phyloP scores from a whole-genome alignment of 2,797 vertebrate species.

The Euphonia xanthogaster region DNA sequence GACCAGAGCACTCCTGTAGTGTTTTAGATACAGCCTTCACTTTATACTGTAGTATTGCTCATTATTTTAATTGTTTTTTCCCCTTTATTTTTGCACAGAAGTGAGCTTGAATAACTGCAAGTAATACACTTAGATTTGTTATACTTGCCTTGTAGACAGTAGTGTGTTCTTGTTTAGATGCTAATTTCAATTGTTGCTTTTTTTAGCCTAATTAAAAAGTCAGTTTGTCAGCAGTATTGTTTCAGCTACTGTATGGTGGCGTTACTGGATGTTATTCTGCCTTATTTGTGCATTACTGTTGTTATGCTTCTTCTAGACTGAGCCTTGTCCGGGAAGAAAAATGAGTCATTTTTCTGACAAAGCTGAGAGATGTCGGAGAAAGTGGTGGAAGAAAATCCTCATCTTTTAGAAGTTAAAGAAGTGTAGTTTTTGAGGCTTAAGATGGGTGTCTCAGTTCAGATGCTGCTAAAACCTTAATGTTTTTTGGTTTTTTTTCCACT shows the following conservation, averaged over 20 bases:
- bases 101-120: neutral
- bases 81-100: neutral
- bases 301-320: neutral
- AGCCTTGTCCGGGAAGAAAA: neutral
- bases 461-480: neutral
- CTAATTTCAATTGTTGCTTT: neutral
- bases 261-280: neutral
- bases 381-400: neutral
- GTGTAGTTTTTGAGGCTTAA: neutral
- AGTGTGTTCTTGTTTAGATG: neutral
- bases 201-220: neutral
- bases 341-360: neutral
- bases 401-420: neutral
- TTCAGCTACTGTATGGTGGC: neutral
- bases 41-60: neutral
- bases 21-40: neutral
- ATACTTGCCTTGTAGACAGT: neutral
- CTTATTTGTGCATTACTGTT: neutral
- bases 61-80: neutral
- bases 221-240: neutral
- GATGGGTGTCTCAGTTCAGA: neutral
- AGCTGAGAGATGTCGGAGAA: neutral
- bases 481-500: neutral
- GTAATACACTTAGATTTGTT: neutral
- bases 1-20: neutral